Evolutionary conservation across 35 echinoderm and acorn worm species (phyloP), one percentile per base, ranked within the genome.

Genomic region (Diadema setosum): DNA sequence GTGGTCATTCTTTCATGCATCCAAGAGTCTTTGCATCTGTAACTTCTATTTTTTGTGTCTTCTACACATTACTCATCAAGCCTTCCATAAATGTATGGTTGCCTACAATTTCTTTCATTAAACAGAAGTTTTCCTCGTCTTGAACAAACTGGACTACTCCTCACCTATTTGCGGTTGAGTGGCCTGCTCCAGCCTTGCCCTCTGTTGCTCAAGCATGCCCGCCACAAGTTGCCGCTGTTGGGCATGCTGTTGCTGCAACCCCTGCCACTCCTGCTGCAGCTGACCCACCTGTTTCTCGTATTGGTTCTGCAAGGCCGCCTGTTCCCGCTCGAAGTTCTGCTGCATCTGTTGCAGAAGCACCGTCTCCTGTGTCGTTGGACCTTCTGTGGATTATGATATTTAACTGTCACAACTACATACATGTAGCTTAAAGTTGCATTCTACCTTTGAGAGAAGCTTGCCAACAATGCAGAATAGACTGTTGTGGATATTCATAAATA

Each of bases 251-350:
- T 87, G 56, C 43, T 93, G 91, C 48, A 87, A 63, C 26, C 12
- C 16, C 33, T 65, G 17, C 91, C 91, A 93, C 60, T 93, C 63
- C 32, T 70, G 40, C 80, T 84, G 88, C 26, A 90, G 25, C 33
- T 40, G 33, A 25, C 70, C 39, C 34, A 90, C 42, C 58, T 84
- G 42, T n/a, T 9, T 37, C 80, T 65, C 35, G 56, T 63, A 65
- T 15, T 86, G 58, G 20, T 46, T 18, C 3, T 86, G 56, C 21
- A 86, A 16, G 24, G 58, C 42, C 0, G 58, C 58, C 45, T 86
- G 83, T 40, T 86, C 41, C 46, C 25, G 64, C 58, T 45, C 37
- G 37, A 90, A 90, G 58, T 58, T 58, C 2, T 46, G 41, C 44
- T 80, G 65, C 31, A 78, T 20, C 27, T 50, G 26, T 36, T 83